Base-by-base conservation (phyloP, 2,113 vertebrate genomes). In the Pantherophis guttatus region DNA sequence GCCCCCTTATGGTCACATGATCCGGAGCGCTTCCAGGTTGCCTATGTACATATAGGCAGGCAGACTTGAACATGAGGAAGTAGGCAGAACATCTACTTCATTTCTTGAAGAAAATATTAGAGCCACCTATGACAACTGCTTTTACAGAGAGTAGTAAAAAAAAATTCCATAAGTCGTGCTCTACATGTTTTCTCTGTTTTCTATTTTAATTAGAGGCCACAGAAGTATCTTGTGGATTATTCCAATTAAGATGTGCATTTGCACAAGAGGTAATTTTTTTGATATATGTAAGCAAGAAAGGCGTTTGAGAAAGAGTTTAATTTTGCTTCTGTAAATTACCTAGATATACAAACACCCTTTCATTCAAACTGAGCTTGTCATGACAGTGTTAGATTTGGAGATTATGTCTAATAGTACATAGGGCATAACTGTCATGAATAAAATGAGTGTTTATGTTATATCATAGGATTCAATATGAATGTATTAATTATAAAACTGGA, bases 131-230 rank as follows among this genome's bases (percentile, higher is more conserved):
- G 33, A 19, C 70, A 39, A 81, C 2, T 81, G 70, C 17, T 39
- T 81, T 70, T 39, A 19, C n/a, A 81, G 6, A 39, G 7, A 39
- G 11, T 33, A n/a, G 29, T 21, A 0, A 8, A 9, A 3, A 17
- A 33, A 39, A 70, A 70, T 0, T 81, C 33, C n/a, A 39, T 19
- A 81, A 81, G 17, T 9, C 70, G 39, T 81, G 70, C n/a, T 81
- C 17, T 39, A 81, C 7, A 0, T 81, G 33, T 81, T 81, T 39
- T 39, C 33, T 39, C 70, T 81, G 33, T 81, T 81, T 81, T 39
- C 70, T 93, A 90, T 90, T 5, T n/a, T 95, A 94, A 94, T 92
- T 92, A 95, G 95, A 95, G 62, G 94, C 70, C 50, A 90, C 23
- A 50, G 11, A 70, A 94, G 29, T 93, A 92, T 91, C 87, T 94